Percentiles rank a stretch among this genome's conserved stretches.
phyloP scores from a whole-genome alignment of 2,797 vertebrate species.

The Discoglossus pictus region DNA sequence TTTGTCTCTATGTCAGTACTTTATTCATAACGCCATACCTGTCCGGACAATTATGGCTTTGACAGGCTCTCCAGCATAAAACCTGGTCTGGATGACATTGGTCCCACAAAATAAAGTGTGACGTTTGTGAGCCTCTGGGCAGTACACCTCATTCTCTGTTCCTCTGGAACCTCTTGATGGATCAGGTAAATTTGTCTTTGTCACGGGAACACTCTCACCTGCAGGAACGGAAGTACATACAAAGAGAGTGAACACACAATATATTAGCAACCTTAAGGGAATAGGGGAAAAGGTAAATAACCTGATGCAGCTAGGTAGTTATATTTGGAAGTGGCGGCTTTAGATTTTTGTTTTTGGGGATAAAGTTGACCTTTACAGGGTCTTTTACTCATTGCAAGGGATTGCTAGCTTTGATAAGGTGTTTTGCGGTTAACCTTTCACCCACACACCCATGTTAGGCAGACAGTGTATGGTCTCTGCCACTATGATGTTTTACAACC shows the following conservation, averaged over 20 bases:
- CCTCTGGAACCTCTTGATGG: slow-evolving; percentile 72
- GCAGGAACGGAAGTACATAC: neutral
- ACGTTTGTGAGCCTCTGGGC: slow-evolving; percentile 84
- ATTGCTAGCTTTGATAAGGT: too few species aligned
- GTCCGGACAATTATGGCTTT: slow-evolving; percentile 93
- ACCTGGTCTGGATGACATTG: slow-evolving; percentile 94
- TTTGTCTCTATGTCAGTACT: neutral
- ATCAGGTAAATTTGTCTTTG: slow-evolving; percentile 94
- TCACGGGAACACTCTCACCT: slow-evolving; percentile 98
- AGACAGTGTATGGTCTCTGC: too few species aligned
- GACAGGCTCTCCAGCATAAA: slow-evolving; percentile 93
- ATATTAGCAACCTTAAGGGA: too few species aligned
- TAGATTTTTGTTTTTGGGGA: too few species aligned
- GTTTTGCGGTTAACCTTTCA: too few species aligned
- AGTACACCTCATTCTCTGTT: slow-evolving; percentile 71
- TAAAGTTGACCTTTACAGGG: too few species aligned
- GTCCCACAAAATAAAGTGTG: slow-evolving; percentile 98
- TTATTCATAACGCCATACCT: slow-evolving; percentile 78
- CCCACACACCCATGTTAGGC: too few species aligned
- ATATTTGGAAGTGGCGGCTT: too few species aligned
- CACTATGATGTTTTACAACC: too few species aligned
- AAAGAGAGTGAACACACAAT: neutral
- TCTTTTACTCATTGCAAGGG: too few species aligned
- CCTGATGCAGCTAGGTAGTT: too few species aligned
- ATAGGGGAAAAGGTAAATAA: too few species aligned